Conservation (phyloP, 2,113 vertebrate genomes). For the Aythya baeri region DNA sequence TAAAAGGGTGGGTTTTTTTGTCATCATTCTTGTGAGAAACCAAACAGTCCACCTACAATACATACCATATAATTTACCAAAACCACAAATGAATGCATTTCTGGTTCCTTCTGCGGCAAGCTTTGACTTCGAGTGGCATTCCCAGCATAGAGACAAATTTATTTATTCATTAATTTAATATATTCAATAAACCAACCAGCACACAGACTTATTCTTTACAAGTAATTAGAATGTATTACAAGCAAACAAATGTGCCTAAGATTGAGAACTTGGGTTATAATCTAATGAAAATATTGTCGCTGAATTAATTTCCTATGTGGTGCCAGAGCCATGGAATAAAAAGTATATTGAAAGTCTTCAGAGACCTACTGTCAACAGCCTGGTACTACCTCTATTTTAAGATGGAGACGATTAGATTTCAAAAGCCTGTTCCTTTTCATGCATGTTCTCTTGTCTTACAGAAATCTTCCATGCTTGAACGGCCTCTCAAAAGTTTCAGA, state of each 20-base stretch:
- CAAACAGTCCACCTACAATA: background rate
- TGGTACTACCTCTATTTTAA: slow-evolving; percentile 59
- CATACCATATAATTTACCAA: background rate
- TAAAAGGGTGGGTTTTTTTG: background rate
- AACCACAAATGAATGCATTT: background rate
- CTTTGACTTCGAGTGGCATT: slow-evolving; percentile 24
- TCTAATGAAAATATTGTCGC: slow-evolving; percentile 90
- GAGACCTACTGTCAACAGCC: slow-evolving; percentile 74
- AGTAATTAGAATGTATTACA: slow-evolving; percentile 78
- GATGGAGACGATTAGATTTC: slow-evolving; percentile 76
- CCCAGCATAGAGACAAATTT: slow-evolving; percentile 60
- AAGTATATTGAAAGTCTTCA: slow-evolving; percentile 82
- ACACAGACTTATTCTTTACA: slow-evolving; percentile 73
- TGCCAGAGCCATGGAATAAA: slow-evolving; percentile 79
- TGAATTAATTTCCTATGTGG: slow-evolving; percentile 86
- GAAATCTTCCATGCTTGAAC: background rate
- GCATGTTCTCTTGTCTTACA: slow-evolving; percentile 61
- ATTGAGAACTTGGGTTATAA: slow-evolving; percentile 81
- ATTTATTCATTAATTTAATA: slow-evolving; percentile 76
- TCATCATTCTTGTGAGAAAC: background rate
- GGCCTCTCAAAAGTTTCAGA: background rate
- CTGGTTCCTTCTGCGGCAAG: background rate
- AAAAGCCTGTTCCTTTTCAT: slow-evolving; percentile 74
- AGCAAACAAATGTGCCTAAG: slow-evolving; percentile 79
- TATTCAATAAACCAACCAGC: slow-evolving; percentile 72